Conservation (phyloP, 64 coral and sea anemone species). For the Actinia tenebrosa region DNA sequence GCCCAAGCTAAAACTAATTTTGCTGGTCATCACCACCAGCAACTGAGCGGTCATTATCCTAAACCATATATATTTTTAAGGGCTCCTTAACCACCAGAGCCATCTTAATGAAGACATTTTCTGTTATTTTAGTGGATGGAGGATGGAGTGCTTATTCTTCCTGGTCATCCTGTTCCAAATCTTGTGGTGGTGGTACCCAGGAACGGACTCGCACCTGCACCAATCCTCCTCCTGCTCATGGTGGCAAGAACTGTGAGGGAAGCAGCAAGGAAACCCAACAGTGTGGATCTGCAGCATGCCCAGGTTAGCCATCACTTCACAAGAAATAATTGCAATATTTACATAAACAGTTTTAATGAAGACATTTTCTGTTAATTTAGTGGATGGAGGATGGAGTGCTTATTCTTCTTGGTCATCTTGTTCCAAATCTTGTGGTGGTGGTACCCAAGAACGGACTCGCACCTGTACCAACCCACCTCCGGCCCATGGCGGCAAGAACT, state of each 20-base stretch:
- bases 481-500: background rate
- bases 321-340: too few species aligned
- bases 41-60: too few species aligned
- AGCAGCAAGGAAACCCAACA: background rate
- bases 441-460: background rate
- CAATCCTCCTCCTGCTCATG: background rate
- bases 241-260: background rate
- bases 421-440: background rate
- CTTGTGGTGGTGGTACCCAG: background rate
- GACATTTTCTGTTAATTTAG: background rate
- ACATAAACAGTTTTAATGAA: background rate
- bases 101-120: too few species aligned
- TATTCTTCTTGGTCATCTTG: background rate
- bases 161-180: background rate
- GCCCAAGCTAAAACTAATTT: too few species aligned
- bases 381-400: background rate
- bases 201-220: background rate
- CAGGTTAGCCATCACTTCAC: background rate
- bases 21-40: too few species aligned
- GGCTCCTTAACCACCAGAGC: too few species aligned
- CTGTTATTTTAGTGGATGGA: background rate
- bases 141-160: background rate
- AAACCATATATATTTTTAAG: too few species aligned
- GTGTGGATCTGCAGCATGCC: background rate
- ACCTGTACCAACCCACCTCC: slow-evolving; percentile 1